Conservation (phyloP, 1,140 invertebrate species). For the Drosophila carrolli region DNA sequence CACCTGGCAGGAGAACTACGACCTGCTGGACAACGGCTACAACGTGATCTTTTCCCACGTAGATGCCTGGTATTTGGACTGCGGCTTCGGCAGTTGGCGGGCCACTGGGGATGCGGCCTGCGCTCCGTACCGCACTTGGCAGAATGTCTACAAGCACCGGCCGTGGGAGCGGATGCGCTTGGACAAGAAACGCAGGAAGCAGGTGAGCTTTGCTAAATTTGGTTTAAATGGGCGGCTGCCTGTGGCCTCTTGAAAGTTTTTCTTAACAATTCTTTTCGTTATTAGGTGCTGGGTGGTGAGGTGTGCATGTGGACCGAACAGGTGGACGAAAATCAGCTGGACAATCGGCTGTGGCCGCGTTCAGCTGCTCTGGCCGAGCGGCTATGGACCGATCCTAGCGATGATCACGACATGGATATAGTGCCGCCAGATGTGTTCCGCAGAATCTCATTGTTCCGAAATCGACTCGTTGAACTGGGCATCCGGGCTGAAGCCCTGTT, state of each 20-base stretch:
- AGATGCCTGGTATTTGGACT: slow-evolving; percentile 94
- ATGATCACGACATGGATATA: slow-evolving; percentile 76
- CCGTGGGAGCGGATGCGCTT: slow-evolving; percentile 87
- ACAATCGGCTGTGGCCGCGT: slow-evolving; percentile 89
- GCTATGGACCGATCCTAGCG: slow-evolving; percentile 83
- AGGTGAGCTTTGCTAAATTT: slow-evolving; percentile 37
- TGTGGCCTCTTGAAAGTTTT: no score
- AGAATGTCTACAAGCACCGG: slow-evolving; percentile 92
- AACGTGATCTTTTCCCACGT: slow-evolving; percentile 93
- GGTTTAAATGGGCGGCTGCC: no score
- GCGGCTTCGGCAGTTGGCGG: slow-evolving; percentile 92
- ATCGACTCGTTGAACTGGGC: slow-evolving; percentile 87
- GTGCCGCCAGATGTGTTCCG: slow-evolving; percentile 79
- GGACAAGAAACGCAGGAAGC: slow-evolving; percentile 70
- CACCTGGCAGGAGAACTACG: slow-evolving; percentile 90
- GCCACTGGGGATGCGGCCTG: slow-evolving; percentile 89
- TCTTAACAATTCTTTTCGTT: no score
- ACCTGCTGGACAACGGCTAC: slow-evolving; percentile 90
- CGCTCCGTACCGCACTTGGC: slow-evolving; percentile 92
- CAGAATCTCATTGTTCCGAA: slow-evolving; percentile 82
- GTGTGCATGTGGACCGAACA: slow-evolving; percentile 90
- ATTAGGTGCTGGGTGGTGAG: slow-evolving; percentile 87
- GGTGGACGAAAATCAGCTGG: slow-evolving; percentile 86
- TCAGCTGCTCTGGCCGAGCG: slow-evolving; percentile 88
- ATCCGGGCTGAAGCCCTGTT: slow-evolving; percentile 89